These are phyloP conservation scores for Ploceus nigricollis DNA, from an alignment of 2,113 vertebrate genomes.

Conservation along the genomic window DNA sequence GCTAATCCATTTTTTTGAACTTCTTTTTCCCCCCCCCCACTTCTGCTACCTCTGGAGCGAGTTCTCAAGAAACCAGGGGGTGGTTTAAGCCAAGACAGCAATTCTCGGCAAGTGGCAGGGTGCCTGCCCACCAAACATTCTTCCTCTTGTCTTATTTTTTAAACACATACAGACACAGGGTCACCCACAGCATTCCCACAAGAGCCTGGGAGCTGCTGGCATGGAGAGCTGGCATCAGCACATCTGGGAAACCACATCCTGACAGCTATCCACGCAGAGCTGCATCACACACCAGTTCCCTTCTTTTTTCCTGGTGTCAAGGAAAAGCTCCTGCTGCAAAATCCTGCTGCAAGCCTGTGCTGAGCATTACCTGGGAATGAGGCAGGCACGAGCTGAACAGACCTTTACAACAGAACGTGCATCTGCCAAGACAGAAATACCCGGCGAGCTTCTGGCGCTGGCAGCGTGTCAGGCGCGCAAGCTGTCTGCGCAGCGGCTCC, in stretches of 20 bases:
- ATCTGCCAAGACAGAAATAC: conserved; percentile 85
- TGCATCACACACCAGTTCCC: background rate
- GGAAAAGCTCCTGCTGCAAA: background rate
- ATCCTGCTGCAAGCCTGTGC: background rate
- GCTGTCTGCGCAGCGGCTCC: conserved; percentile 54
- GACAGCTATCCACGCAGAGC: accelerated
- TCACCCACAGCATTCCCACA: background rate
- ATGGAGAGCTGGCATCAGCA: background rate
- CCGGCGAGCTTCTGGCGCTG: conserved; percentile 76
- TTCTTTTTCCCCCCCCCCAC: background rate
- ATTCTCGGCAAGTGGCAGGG: background rate
- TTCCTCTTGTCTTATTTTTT: background rate
- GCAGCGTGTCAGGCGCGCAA: conserved; percentile 74
- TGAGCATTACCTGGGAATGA: conserved; percentile 74
- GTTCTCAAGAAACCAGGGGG: background rate
- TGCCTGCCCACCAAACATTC: background rate
- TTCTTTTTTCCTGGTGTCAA: background rate
- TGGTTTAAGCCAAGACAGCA: background rate
- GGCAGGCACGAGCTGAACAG: conserved; percentile 75
- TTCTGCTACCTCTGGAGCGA: conserved; percentile 37
- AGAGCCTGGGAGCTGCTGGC: background rate
- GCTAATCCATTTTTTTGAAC: conserved; percentile 68
- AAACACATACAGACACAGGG: background rate
- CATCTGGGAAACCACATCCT: background rate
- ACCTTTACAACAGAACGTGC: conserved; percentile 81